These are phyloP conservation scores for Zenarchopterus dispar DNA, from an alignment of 2,797 vertebrate genomes.

Conservation along the genomic window DNA sequence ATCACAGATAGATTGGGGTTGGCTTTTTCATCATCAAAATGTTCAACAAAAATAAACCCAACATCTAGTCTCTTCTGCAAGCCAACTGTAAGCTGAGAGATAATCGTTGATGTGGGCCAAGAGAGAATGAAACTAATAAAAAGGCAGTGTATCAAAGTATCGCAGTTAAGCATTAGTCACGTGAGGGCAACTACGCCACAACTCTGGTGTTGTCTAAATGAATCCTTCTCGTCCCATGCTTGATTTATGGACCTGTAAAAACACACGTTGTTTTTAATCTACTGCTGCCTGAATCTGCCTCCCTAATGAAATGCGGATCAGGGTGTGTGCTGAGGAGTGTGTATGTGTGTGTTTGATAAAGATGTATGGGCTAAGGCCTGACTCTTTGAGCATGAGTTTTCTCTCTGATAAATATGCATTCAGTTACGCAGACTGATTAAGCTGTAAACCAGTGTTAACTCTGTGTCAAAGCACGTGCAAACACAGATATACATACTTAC, in stretches of 20 bases:
- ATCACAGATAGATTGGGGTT: conserved; percentile 29
- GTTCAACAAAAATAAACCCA: conserved; percentile 54
- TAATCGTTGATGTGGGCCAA: conserved; percentile 66
- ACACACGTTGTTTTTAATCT: conserved; percentile 85
- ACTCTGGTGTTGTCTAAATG: conserved; percentile 75
- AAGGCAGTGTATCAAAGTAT: conserved; percentile 76
- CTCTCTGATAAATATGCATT: conserved; percentile 83
- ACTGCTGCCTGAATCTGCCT: conserved; percentile 76
- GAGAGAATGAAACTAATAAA: conserved; percentile 80
- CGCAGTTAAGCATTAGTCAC: conserved; percentile 72
- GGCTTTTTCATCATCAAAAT: conserved; percentile 49
- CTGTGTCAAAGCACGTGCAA: conserved; percentile 68
- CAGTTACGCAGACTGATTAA: conserved; percentile 79
- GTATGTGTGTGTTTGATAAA: conserved; percentile 65
- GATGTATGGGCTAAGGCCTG: conserved; percentile 77
- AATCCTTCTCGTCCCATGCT: conserved; percentile 75
- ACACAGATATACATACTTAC: conserved; percentile 35
- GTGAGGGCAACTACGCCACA: conserved; percentile 74
- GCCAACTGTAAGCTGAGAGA: conserved; percentile 70
- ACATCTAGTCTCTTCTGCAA: conserved; percentile 62
- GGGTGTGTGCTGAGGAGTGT: conserved; percentile 53
- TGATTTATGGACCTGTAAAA: conserved; percentile 85
- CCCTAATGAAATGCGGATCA: conserved; percentile 80
- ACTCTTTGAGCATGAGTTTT: conserved; percentile 80
- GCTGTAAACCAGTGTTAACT: conserved; percentile 79